A percentile compares a stretch with the other conserved stretches of the same genome.
Evolutionary conservation across 2,797 vertebrate species (phyloP).

Genomic region (Trachurus trachurus): DNA sequence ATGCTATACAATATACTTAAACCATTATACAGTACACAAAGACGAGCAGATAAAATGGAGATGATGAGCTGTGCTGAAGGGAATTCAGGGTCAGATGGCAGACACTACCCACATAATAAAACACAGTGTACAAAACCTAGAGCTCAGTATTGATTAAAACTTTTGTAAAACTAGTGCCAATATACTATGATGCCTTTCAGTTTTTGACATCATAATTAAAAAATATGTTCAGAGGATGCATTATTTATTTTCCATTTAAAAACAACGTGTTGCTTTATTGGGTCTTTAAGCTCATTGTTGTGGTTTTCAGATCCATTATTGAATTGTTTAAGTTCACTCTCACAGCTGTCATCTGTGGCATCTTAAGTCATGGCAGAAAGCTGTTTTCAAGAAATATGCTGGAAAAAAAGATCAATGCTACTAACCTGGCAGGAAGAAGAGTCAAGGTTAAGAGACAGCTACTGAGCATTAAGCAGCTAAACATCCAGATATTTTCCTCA

Average conservation of each 20-base stretch:
- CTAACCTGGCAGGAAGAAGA: background rate
- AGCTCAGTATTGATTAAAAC: background rate
- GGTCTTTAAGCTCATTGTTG: background rate
- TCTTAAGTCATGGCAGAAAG: background rate
- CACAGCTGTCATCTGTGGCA: background rate
- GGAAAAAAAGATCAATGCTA: background rate
- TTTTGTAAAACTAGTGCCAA: too few species aligned
- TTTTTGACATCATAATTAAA: conserved; percentile 5
- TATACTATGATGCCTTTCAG: background rate
- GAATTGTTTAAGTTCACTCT: background rate
- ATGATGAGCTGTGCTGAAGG: conserved; percentile 7
- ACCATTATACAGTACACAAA: conserved; percentile 50
- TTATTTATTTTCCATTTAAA: conserved; percentile 8
- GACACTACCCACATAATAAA: conserved; percentile 18
- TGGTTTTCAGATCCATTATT: too few species aligned
- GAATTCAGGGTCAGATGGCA: conserved; percentile 16
- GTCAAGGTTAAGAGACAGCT: background rate
- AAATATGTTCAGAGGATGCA: background rate
- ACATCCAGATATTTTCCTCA: background rate
- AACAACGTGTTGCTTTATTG: background rate
- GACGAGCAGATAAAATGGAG: conserved; percentile 18
- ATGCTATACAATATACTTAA: conserved; percentile 36
- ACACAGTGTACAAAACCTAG: background rate
- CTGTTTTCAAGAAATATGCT: background rate
- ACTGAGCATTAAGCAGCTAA: background rate